Base-by-base conservation (phyloP, 2,797 vertebrate species). In the Atherinosoma microstoma region DNA sequence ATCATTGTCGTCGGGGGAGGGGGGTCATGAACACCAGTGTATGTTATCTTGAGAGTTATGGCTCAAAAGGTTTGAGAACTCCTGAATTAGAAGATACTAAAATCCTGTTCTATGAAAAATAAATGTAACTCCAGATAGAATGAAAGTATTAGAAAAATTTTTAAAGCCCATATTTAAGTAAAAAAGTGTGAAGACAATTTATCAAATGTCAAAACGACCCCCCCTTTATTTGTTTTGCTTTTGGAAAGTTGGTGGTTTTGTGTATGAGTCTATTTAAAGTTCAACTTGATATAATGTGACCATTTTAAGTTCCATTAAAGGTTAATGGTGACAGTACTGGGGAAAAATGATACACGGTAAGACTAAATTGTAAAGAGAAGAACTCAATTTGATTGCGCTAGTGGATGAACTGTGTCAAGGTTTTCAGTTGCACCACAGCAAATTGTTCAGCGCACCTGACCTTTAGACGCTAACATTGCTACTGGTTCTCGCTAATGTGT, bases 391-490 rank as follows among this genome's bases (percentile, higher is more conserved):
- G 22, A 27, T 53, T 53, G 45, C 45, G n/a, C 22, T 13, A 53
- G 11, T 27, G 11, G 22, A 27, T 24, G 4, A 12, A 22, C 22
- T 53, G 69, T 54, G 68, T 75, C 47, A 64, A 73, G 22, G 47
- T 58, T 4, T 42, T 15, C 35, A 27, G 59, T 38, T 30, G n/a
- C 51, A 53, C 3, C 34, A 66, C 58, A 65, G 56, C 51, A 38
- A 73, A 80, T 1, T 69, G 3, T 58, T 71, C 36, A 29, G 58
- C 2, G 0, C 64, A 64, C 4, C 20, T 81, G 80, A 86, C 77
- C 83, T 87, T 87, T 87, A 75, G 57, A 67, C 67, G 30, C 10
- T 22, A 13, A 64, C 34, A 22, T 10, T 56, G 16, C 57, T 57
- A 78, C 2, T 22, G 53, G 45, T 68, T 75, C 24, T 73, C 24